phyloP scores from a whole-genome alignment of 1,140 invertebrate genomes.

The Coboldia fuscipes region DNA sequence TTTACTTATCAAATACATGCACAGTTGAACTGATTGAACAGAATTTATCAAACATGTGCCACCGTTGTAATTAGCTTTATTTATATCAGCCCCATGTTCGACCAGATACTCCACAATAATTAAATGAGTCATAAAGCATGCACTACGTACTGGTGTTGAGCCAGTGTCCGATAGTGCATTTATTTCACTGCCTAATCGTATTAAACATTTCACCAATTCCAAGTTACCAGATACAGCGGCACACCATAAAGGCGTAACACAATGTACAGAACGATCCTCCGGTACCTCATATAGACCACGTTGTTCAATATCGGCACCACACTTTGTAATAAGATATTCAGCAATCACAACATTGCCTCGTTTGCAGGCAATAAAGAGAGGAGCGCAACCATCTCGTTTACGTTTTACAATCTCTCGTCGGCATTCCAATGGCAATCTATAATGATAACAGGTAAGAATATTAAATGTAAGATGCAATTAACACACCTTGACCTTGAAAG shows the following conservation, averaged over 20 bases:
- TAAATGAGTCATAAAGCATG: conserved; percentile 84
- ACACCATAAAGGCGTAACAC: conserved; percentile 81
- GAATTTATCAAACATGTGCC: conserved; percentile 88
- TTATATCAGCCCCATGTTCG: conserved; percentile 65
- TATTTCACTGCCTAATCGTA: conserved; percentile 60
- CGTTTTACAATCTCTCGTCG: conserved; percentile 16
- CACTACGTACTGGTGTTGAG: conserved; percentile 48
- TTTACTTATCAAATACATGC: conserved; percentile 53
- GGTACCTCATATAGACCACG: conserved; percentile 52
- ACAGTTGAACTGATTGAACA: conserved; percentile 65
- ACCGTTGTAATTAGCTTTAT: conserved; percentile 72
- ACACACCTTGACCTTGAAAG: neutral
- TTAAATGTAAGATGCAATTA: neutral
- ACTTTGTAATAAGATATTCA: conserved; percentile 65
- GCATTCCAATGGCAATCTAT: conserved; percentile 11
- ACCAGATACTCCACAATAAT: conserved; percentile 57
- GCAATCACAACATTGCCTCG: conserved; percentile 71
- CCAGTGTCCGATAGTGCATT: conserved; percentile 65
- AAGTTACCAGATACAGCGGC: conserved; percentile 73
- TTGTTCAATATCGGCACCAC: conserved; percentile 67
- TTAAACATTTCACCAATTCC: conserved; percentile 52
- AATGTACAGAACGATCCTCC: conserved; percentile 50
- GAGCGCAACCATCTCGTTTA: conserved; percentile 49
- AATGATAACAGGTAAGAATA: conserved; percentile 1
- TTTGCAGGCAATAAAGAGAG: conserved; percentile 69